Evolutionary conservation across 1,140 invertebrate species (phyloP).

Genomic region (Temnothorax longispinosus): DNA sequence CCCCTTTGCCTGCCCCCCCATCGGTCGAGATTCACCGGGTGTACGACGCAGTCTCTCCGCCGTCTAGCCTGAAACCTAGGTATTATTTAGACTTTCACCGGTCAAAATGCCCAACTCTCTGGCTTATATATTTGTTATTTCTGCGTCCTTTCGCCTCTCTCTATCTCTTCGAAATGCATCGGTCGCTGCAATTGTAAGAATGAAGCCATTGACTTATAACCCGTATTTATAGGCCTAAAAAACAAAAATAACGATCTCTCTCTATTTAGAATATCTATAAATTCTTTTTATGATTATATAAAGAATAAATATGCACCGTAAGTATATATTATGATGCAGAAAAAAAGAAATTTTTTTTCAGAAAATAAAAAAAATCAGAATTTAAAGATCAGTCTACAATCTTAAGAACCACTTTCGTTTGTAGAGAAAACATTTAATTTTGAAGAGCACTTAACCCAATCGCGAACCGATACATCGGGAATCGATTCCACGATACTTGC

Average conservation of each 20-base stretch:
- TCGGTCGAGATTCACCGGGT: slow-evolving; percentile 68
- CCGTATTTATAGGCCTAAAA: neutral
- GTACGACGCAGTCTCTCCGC: slow-evolving; percentile 73
- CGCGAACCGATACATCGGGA: neutral
- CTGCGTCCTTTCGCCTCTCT: slow-evolving; percentile 38
- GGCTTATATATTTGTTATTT: slow-evolving; percentile 69
- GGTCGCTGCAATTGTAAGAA: neutral
- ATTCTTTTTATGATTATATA: neutral
- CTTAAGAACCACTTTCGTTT: neutral
- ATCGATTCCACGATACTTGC: neutral
- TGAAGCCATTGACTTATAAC: neutral
- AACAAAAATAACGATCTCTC: neutral
- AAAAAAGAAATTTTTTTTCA: neutral
- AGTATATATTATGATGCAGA: neutral
- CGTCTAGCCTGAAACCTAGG: slow-evolving; percentile 71
- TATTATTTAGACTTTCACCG: slow-evolving; percentile 76
- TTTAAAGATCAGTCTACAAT: neutral
- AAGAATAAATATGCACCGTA: neutral
- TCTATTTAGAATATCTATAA: neutral
- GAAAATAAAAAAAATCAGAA: neutral
- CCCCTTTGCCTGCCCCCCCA: neutral
- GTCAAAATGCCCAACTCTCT: slow-evolving; percentile 66
- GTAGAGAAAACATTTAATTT: neutral
- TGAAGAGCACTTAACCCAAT: neutral
- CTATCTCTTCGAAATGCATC: neutral